A percentile compares a stretch with the other conserved stretches of the same genome.
These are phyloP conservation scores for Falco columbarius DNA, from an alignment of 2,797 vertebrate genomes.

Conservation along the genomic window DNA sequence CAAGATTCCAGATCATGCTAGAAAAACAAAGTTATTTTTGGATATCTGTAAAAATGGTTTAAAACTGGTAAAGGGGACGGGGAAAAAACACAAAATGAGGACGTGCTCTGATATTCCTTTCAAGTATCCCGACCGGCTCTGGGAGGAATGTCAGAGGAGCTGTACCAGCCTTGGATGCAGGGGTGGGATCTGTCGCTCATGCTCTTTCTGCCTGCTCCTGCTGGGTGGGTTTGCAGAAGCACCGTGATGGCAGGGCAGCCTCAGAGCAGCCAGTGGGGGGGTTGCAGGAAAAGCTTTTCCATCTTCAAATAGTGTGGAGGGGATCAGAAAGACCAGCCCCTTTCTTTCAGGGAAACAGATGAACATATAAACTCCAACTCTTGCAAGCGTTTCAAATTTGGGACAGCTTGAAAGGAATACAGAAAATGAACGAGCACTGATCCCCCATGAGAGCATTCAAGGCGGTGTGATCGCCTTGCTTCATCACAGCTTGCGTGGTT, in stretches of 20 bases:
- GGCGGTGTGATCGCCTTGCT: neutral
- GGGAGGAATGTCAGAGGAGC: neutral
- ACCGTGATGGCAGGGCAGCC: rapidly evolving
- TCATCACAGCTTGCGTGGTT: rapidly evolving
- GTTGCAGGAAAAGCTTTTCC: neutral
- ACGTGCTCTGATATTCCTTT: neutral
- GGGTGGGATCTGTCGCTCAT: rapidly evolving
- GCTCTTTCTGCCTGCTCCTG: neutral
- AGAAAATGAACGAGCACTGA: rapidly evolving
- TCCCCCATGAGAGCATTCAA: rapidly evolving
- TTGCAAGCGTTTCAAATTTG: neutral
- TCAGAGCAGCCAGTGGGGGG: neutral
- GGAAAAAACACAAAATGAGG: neutral
- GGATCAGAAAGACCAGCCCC: neutral
- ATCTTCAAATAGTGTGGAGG: neutral
- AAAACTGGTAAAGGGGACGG: neutral
- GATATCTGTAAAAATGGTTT: neutral
- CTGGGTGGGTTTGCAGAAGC: neutral
- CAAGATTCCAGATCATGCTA: neutral
- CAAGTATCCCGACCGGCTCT: neutral
- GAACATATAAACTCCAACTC: neutral
- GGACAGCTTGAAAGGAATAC: neutral
- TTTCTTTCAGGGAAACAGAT: neutral
- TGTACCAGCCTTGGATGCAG: neutral
- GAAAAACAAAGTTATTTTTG: neutral